Conservation (phyloP, 2,113 vertebrate genomes). For the Dinomys branickii region DNA sequence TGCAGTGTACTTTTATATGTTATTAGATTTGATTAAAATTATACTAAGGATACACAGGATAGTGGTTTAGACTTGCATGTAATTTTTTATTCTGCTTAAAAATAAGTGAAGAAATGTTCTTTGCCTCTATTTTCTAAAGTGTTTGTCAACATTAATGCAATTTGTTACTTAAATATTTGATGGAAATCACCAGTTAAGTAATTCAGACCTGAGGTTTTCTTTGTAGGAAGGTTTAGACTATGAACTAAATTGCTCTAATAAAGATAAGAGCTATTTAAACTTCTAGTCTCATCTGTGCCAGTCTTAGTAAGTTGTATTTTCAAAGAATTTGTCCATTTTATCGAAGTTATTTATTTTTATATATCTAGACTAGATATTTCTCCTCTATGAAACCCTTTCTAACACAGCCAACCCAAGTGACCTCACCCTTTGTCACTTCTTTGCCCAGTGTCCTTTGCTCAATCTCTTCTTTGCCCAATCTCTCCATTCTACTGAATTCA, state of each 20-base stretch:
- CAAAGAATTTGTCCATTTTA: conserved; percentile 29
- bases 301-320: conserved; percentile 31
- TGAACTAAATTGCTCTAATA: conserved; percentile 7
- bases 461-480: no score
- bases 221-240: neutral
- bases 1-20: neutral
- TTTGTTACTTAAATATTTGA: neutral
- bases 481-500: neutral
- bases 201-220: neutral
- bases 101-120: neutral
- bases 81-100: neutral
- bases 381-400: neutral
- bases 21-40: conserved; percentile 35
- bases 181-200: neutral
- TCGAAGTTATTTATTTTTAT: neutral
- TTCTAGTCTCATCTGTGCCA: conserved; percentile 1
- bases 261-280: neutral
- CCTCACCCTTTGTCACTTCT: neutral
- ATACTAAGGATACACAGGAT: neutral
- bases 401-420: neutral
- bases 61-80: neutral
- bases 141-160: neutral
- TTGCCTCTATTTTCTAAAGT: neutral
- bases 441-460: neutral
- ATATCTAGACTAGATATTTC: neutral